phyloP scores from a whole-genome alignment of 2,888 invertebrate species.

The Campoplex nolae region DNA sequence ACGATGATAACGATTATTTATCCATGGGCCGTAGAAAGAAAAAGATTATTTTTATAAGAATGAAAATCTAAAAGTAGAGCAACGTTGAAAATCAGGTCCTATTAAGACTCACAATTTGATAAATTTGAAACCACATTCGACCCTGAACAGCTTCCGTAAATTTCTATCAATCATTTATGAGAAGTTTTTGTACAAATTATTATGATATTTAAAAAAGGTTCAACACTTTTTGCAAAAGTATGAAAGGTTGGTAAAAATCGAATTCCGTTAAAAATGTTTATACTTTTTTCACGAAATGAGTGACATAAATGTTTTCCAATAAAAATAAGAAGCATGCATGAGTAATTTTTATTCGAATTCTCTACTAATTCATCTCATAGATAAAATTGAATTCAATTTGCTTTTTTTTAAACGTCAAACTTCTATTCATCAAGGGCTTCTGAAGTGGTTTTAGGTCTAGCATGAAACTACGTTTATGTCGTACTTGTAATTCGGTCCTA shows the following conservation, averaged over 20 bases:
- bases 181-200: too few relatives aligned
- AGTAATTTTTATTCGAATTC: background rate
- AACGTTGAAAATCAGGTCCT: background rate
- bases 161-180: too few relatives aligned
- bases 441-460: slow-evolving; percentile 25
- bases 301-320: too few relatives aligned
- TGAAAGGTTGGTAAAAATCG: too few relatives aligned
- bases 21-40: background rate
- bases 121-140: background rate
- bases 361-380: background rate
- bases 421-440: background rate
- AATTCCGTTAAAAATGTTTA: too few relatives aligned
- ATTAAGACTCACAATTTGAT: background rate
- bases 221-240: too few relatives aligned
- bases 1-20: background rate
- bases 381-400: background rate
- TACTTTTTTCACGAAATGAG: too few relatives aligned
- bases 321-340: too few relatives aligned
- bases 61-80: background rate
- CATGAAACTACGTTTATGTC: slow-evolving; percentile 45
- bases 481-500: slow-evolving; percentile 82
- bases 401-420: background rate
- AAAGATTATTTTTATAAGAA: background rate
- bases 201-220: too few relatives aligned
- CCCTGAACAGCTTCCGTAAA: too few relatives aligned